Evolutionary conservation across 1,140 invertebrate genomes (phyloP), one percentile per base, ranked within the genome.

Genomic region (Ips typographus): DNA sequence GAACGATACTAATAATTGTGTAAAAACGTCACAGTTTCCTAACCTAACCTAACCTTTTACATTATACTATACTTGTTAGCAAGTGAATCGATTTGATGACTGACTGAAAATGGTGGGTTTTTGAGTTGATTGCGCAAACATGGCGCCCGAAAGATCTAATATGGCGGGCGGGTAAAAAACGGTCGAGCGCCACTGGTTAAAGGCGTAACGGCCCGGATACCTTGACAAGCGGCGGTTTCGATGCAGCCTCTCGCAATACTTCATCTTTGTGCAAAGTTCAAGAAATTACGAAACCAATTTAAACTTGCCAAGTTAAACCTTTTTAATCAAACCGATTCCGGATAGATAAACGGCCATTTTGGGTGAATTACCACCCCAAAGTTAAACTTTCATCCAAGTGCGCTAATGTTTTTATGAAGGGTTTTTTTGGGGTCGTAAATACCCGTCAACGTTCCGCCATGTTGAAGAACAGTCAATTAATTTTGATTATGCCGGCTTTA

Each of bases 211-310:
- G 44, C 44, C 44, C 56, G 52, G 52, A 65, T 56, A 65, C 63
- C 63, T 65, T 65, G 53, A 56, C 63, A 65, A 65, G 47, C 40
- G 55, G 51, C 56, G 51, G 51, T 49, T 22, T 49, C 44, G 44
- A 22, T 22, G 3, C 44, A 49, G 2, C 22, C 22, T 22, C 22
- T 22, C 7, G 63, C 53, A 65, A 52, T 56, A 56, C 42, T 65
- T 43, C 63, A 43, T 49, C 22, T 8, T 49, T 65, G 55, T 4
- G 40, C 51, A 56, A 65, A 65, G 63, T 65, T 65, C 51, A 56
- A 55, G 63, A 65, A 65, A 65, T 65, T 56, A 65, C 63, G 51
- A 65, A 65, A 56, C 63, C 52, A 65, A 65, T 65, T 56, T 65
- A 65, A 65, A 65, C 36, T 63, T 63, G 44, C 38, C 44, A 49